Evolutionary conservation across 2,797 vertebrate genomes (phyloP).

Genomic region (Graptemys geographica): DNA sequence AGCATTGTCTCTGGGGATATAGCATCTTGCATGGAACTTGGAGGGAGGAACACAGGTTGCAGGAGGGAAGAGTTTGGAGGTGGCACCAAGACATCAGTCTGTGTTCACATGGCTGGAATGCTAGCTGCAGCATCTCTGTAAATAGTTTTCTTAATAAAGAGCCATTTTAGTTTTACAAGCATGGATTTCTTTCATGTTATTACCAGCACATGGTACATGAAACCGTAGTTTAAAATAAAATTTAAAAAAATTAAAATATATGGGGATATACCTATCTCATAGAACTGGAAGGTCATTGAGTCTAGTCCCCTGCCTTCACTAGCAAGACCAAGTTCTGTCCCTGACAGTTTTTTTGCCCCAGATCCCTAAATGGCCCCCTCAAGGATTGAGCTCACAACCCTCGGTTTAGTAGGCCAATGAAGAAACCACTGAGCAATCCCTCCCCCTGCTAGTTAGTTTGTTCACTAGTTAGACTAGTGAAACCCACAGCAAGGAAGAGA

Average conservation of each 20-base stretch:
- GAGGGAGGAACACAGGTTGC: neutral
- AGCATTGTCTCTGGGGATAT: neutral
- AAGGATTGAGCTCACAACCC: too few relatives aligned
- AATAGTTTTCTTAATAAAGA: neutral
- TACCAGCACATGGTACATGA: neutral
- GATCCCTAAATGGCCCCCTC: too few relatives aligned
- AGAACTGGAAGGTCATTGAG: too few relatives aligned
- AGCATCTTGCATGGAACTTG: neutral
- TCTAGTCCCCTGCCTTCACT: too few relatives aligned
- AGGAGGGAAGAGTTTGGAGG: neutral
- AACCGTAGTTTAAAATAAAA: neutral
- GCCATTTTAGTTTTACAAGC: neutral
- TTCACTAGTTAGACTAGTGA: neutral
- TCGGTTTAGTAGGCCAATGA: too few relatives aligned
- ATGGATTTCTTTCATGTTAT: neutral
- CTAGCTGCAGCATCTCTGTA: rapidly evolving
- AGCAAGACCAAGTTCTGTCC: too few relatives aligned
- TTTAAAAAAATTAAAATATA: too few relatives aligned
- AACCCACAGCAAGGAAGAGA: neutral
- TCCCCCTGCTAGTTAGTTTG: too few relatives aligned
- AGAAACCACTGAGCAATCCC: too few relatives aligned
- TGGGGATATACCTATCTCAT: too few relatives aligned
- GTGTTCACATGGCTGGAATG: too few relatives aligned
- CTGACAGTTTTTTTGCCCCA: too few relatives aligned
- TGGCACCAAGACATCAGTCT: neutral